Percentiles rank a stretch among this genome's conserved stretches.
These are phyloP conservation scores for Gephyroberyx darwinii DNA, from an alignment of 2,797 vertebrate genomes.

Conservation along the genomic window DNA sequence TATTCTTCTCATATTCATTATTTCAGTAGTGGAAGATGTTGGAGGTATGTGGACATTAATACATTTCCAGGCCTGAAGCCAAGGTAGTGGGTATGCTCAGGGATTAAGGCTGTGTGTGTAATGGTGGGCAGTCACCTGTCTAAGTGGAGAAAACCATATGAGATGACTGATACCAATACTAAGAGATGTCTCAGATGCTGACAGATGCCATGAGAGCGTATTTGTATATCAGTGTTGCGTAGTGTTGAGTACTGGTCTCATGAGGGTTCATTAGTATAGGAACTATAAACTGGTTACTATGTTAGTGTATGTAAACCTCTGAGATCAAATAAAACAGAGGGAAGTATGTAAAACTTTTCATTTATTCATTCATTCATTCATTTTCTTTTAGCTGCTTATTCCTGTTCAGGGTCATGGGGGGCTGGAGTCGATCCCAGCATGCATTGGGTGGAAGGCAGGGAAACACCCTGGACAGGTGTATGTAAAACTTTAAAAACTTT, in stretches of 20 bases:
- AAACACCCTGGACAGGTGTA: neutral
- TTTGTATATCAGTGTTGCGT: neutral
- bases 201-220: too few relatives aligned
- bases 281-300: neutral
- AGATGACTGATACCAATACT: neutral
- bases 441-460: too few relatives aligned
- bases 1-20: neutral
- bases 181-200: neutral
- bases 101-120: conserved; percentile 2
- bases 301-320: neutral
- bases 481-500: conserved; percentile 67
- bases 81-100: neutral
- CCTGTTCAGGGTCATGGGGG: too few relatives aligned
- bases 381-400: too few relatives aligned
- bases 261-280: neutral
- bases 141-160: too few relatives aligned
- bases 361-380: neutral
- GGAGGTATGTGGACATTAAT: neutral
- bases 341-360: conserved; percentile 39
- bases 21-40: conserved; percentile 7
- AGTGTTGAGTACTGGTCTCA: neutral
- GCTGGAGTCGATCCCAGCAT: too few relatives aligned
- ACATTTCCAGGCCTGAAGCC: conserved; percentile 6
- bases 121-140: neutral
- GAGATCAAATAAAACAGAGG: conserved; percentile 16